phyloP scores from a whole-genome alignment of 2,888 invertebrate genomes.

The Microdon myrmicae region DNA sequence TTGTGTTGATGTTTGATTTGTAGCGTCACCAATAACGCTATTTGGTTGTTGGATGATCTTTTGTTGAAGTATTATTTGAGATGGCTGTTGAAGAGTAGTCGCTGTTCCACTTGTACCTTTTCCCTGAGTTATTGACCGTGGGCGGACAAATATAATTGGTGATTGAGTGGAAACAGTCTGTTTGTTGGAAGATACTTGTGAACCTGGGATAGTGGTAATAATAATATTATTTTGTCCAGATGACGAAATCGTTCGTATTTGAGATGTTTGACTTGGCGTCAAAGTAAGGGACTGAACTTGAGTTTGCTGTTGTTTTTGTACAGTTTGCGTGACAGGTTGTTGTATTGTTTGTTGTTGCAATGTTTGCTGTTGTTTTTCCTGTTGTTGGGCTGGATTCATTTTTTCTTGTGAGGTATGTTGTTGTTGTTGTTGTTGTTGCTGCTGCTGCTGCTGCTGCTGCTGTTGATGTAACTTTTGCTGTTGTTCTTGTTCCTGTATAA shows the following conservation, averaged over 20 bases:
- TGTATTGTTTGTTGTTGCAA: conserved; percentile 8
- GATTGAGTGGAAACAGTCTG: conserved; percentile 32
- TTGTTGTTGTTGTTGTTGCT: conserved; percentile 34
- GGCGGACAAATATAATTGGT: conserved; percentile 40
- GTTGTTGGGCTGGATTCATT: conserved; percentile 59
- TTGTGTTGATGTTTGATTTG: conserved; percentile 28
- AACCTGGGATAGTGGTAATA: conserved; percentile 39
- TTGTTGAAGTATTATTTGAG: conserved; percentile 45
- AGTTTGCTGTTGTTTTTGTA: conserved; percentile 25
- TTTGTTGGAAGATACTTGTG: conserved; percentile 27
- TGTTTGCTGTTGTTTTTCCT: conserved; percentile 59
- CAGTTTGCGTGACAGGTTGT: conserved; percentile 9
- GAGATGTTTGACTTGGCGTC: conserved; percentile 14
- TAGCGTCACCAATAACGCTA: conserved; percentile 9
- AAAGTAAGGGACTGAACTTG: conserved; percentile 13
- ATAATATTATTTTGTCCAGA: conserved; percentile 42
- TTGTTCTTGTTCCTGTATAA: conserved; percentile 50
- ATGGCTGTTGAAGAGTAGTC: conserved; percentile 23
- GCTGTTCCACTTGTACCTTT: conserved; percentile 17
- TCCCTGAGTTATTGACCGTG: conserved; percentile 34
- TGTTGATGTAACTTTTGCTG: conserved; percentile 35
- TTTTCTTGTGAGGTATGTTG: conserved; percentile 56
- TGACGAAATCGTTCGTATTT: conserved; percentile 30
- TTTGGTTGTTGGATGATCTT: conserved; percentile 41
- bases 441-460: conserved; percentile 38